Evolutionary conservation across 1,140 invertebrate genomes (phyloP).

Genomic region (Drosophila jambulina): DNA sequence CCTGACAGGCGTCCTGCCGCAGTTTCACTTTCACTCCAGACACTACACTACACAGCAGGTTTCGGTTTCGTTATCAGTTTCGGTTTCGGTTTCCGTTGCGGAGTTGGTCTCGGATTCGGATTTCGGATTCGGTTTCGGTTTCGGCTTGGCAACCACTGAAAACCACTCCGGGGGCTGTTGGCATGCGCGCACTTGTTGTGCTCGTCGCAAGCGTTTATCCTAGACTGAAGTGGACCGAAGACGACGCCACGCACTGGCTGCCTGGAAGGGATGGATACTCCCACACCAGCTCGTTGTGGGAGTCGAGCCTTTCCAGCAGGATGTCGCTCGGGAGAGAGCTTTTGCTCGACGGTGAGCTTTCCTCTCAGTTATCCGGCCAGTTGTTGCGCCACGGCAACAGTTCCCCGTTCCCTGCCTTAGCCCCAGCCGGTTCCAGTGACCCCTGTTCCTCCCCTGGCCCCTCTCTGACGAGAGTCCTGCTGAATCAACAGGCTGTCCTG

Average conservation of each 20-base stretch:
- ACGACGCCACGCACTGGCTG: conserved; percentile 45
- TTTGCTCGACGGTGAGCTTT: conserved; percentile 64
- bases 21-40: conserved; percentile 40
- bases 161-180: conserved; percentile 52
- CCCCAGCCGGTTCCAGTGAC: conserved; percentile 30
- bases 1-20: conserved; percentile 45
- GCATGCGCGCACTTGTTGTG: conserved; percentile 85
- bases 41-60: conserved; percentile 55
- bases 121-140: conserved; percentile 4
- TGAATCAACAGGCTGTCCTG: conserved; percentile 71
- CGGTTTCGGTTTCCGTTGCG: conserved; percentile 5
- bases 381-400: conserved; percentile 79
- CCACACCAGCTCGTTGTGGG: conserved; percentile 57
- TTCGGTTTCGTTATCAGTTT: conserved; percentile 1
- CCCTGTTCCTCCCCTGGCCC: conserved; percentile 1
- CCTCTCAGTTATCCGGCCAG: conserved; percentile 71
- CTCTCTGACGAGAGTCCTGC: not conserved
- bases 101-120: conserved; percentile 1
- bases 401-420: conserved; percentile 40
- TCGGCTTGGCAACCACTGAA: conserved; percentile 29
- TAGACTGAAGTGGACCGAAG: conserved; percentile 75
- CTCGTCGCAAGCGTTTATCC: conserved; percentile 84
- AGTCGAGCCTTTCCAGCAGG: conserved; percentile 53
- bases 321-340: conserved; percentile 37
- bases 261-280: conserved; percentile 65